Evolutionary conservation across 2,113 vertebrate species (phyloP), one percentile per base, ranked within the genome.

Genomic region (Plecotus auritus): DNA sequence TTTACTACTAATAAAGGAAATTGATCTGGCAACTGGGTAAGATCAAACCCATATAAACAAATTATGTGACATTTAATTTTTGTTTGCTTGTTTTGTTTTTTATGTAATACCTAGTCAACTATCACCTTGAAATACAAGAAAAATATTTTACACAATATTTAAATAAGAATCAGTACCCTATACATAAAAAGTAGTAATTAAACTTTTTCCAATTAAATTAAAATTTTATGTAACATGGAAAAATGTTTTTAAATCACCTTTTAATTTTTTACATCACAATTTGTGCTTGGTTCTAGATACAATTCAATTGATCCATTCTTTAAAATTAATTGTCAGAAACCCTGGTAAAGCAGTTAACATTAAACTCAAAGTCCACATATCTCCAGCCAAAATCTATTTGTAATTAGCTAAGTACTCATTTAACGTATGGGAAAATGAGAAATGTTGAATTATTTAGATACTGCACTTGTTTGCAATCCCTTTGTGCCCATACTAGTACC

Each of bases 321-420:
- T 94, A 87, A 92, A 96, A 93, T 73, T 59, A 91, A 96, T 90
- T 89, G 32, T 64, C 40, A 95, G 47, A 26, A 95, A 93, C 49
- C 40, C 67, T 22, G 69, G 54, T 59, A 87, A 97, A 47, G 28
- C 85, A 97, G 96, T 97, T 95, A 96, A 97, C 92, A 86, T 94
- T 97, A 95, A 96, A 92, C 54, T 94, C 66, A 96, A 96, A 95
- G 80, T 85, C 30, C 88, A 92, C 20, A 32, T 85, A 87, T 49
- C 20, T 72, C 54, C 23, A 49, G 88, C 18, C 35, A 92, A 92
- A 90, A 92, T 95, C 32, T 92, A 47, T 51, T 61, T 92, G 9
- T 95, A 96, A 96, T 94, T 93, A 91, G 49, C 69, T 95, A 94
- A 87, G 72, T 86, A 88, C 40, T 88, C 66, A 76, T 14, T 89